Conservation (phyloP, 2,888 invertebrate species). For the Abscondita cerata region DNA sequence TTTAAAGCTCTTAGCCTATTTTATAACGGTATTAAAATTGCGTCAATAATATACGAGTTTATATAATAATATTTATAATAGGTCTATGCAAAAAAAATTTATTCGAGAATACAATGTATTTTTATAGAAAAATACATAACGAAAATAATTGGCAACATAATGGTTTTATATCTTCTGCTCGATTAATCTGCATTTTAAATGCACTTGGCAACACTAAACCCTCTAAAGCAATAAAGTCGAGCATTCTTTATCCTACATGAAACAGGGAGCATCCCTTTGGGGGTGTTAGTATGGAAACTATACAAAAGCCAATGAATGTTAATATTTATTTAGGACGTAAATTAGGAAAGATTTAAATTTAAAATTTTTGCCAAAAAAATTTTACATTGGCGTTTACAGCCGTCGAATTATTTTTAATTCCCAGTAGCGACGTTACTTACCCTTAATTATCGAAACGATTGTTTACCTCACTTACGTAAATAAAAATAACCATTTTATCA, state of each 20-base stretch:
- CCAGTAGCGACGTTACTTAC: background rate
- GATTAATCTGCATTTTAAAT: conserved; percentile 22
- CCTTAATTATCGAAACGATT: background rate
- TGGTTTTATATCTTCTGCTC: conserved; percentile 5
- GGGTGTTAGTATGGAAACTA: conserved; percentile 13
- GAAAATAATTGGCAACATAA: conserved; percentile 12
- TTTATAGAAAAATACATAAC: background rate
- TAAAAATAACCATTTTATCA: background rate
- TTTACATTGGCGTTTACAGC: too few species aligned
- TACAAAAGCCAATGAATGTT: conserved; percentile 12
- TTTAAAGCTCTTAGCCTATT: conserved; percentile 15
- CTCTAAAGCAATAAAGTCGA: conserved; percentile 18
- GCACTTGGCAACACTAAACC: conserved; percentile 16
- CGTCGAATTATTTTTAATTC: background rate
- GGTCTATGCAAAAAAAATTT: conserved; percentile 12
- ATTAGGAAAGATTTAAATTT: conserved; percentile 12
- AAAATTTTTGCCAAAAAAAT: background rate
- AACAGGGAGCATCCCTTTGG: conserved; percentile 13
- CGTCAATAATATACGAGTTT: conserved; percentile 11
- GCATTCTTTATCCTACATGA: conserved; percentile 12
- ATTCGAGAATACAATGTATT: conserved; percentile 2
- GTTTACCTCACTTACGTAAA: background rate
- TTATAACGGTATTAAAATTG: conserved; percentile 16
- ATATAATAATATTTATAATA: conserved; percentile 15
- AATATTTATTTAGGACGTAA: conserved; percentile 21